phyloP scores from a whole-genome alignment of 1,140 invertebrate species.

The Pseudomyrmex pallidus region DNA sequence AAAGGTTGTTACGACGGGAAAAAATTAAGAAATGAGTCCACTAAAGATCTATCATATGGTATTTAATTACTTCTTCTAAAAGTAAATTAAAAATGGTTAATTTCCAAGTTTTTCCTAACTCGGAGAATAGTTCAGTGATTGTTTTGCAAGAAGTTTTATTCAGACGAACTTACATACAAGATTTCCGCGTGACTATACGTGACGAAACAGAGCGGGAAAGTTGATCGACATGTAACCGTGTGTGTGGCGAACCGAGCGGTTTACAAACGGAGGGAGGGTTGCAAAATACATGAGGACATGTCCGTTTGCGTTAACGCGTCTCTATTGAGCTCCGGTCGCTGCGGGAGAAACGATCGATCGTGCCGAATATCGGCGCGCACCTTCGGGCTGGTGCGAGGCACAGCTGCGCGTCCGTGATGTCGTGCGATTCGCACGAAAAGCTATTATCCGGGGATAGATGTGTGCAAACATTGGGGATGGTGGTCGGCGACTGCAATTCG shows the following conservation, averaged over 20 bases:
- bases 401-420: constrained; percentile 36
- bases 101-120: neutral
- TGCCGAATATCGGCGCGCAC: constrained; percentile 15
- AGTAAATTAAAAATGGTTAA: neutral
- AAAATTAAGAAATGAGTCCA: neutral
- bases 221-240: constrained; percentile 29
- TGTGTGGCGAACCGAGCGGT: constrained; percentile 21
- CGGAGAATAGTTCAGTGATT: neutral
- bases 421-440: constrained; percentile 43
- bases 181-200: neutral
- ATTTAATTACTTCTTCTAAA: neutral
- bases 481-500: constrained; percentile 27
- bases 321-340: constrained; percentile 19
- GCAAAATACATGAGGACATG: constrained; percentile 42
- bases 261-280: constrained; percentile 27
- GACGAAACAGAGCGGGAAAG: neutral
- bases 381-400: constrained; percentile 6
- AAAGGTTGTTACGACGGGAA: too few species aligned
- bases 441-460: constrained; percentile 41
- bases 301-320: constrained; percentile 48
- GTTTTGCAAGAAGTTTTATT: too few species aligned
- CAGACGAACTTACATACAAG: too few species aligned
- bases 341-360: constrained; percentile 25
- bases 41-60: neutral
- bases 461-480: constrained; percentile 22